Evolutionary conservation across 2,888 invertebrate genomes (phyloP).

Genomic region (Andrena camellia): DNA sequence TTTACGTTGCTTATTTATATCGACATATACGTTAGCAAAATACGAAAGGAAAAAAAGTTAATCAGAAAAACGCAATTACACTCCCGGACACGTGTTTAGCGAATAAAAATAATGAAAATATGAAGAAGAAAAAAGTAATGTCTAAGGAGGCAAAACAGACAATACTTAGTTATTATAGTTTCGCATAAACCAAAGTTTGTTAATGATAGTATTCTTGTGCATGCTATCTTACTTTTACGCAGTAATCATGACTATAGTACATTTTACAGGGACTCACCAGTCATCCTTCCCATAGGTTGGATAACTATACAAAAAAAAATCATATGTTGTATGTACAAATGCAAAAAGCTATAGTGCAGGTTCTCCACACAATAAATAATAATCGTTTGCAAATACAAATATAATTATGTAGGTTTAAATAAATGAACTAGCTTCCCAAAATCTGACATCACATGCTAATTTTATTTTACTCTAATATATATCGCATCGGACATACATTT

Average conservation of each 20-base stretch:
- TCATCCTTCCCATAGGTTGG: constrained; percentile 88
- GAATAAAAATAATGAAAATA: constrained; percentile 36
- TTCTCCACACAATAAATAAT: constrained; percentile 67
- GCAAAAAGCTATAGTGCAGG: constrained; percentile 72
- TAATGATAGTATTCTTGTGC: constrained; percentile 64
- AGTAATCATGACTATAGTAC: constrained; percentile 76
- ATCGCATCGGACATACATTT: constrained; percentile 34
- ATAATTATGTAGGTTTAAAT: constrained; percentile 34
- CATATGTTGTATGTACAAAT: constrained; percentile 81
- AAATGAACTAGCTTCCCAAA: constrained; percentile 40
- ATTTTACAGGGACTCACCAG: constrained; percentile 86
- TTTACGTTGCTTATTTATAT: constrained; percentile 26
- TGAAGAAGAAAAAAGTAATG: constrained; percentile 24
- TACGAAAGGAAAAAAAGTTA: not conserved
- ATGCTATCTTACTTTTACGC: constrained; percentile 72
- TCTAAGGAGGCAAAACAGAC: constrained; percentile 43
- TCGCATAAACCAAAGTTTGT: constrained; percentile 47
- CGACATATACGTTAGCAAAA: constrained; percentile 23
- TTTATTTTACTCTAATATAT: constrained; percentile 44
- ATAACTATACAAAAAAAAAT: constrained; percentile 86
- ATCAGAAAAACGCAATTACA: constrained; percentile 13
- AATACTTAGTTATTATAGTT: constrained; percentile 42
- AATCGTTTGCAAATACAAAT: constrained; percentile 38
- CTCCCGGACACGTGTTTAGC: constrained; percentile 19
- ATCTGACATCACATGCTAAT: constrained; percentile 58